phyloP scores from a whole-genome alignment of 2,113 vertebrate genomes.

The Chaenocephalus aceratus region DNA sequence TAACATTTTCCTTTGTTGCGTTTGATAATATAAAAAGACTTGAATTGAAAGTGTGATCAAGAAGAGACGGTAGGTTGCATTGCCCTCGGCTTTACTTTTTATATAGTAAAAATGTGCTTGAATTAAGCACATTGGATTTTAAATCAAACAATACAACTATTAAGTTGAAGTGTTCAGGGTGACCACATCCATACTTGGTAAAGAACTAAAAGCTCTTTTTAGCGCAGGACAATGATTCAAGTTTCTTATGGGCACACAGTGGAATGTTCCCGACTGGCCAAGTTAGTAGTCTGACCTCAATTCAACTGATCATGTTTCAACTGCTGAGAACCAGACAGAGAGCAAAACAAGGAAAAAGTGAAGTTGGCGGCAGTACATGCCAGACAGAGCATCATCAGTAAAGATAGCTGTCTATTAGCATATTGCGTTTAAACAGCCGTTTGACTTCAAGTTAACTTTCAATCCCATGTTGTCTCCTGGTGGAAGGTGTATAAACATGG shows the following conservation, averaged over 20 bases:
- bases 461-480: not conserved
- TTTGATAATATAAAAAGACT: slow-evolving; percentile 16
- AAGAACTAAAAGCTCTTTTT: not conserved
- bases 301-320: not conserved
- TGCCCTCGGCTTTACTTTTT: not conserved
- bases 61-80: not conserved
- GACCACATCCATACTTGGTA: not conserved
- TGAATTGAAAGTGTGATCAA: not conserved
- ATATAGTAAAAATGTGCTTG: not conserved
- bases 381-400: not conserved
- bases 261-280: slow-evolving; percentile 11
- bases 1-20: not conserved
- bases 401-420: not conserved
- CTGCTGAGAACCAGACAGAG: not conserved
- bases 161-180: not conserved
- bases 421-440: not conserved
- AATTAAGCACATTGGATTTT: not conserved
- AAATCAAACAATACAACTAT: slow-evolving; percentile 1
- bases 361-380: not conserved
- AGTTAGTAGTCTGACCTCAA: slow-evolving; percentile 10
- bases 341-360: not conserved
- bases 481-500: not conserved
- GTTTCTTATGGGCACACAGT: not conserved
- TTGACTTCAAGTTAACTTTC: not conserved
- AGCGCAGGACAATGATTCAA: not conserved